Conservation (phyloP, 1,140 invertebrate species). For the Venturia canescens region DNA sequence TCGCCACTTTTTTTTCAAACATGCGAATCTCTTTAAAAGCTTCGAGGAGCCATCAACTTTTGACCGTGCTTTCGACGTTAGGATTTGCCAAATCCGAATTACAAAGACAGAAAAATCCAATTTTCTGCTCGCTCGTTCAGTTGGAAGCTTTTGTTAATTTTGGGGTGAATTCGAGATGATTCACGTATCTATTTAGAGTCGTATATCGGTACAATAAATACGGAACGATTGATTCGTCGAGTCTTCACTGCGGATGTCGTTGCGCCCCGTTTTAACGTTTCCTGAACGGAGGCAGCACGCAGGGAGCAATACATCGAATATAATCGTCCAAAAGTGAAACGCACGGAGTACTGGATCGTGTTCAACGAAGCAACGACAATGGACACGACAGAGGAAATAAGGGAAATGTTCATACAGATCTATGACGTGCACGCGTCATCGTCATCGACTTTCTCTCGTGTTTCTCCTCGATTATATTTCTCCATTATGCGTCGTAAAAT, state of each 20-base stretch:
- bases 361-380: conserved; percentile 49
- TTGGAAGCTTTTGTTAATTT: too few relatives aligned
- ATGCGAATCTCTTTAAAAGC: too few relatives aligned
- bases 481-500: not conserved
- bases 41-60: too few relatives aligned
- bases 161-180: not conserved
- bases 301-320: conserved; percentile 44
- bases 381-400: conserved; percentile 59
- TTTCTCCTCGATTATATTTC: not conserved
- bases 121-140: too few relatives aligned
- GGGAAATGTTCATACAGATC: conserved; percentile 66
- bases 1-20: too few relatives aligned
- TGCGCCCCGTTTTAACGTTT: conserved; percentile 69
- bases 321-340: conserved; percentile 31
- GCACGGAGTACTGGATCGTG: conserved; percentile 53
- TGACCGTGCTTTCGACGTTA: too few relatives aligned
- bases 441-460: conserved; percentile 49
- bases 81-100: too few relatives aligned
- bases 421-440: conserved; percentile 67
- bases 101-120: too few relatives aligned
- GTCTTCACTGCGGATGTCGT: conserved; percentile 52
- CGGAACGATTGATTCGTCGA: conserved; percentile 61
- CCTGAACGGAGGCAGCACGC: conserved; percentile 64
- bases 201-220: conserved; percentile 22
- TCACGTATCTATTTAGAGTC: conserved; percentile 53